Evolutionary conservation across 2,797 vertebrate species (phyloP), one percentile per base, ranked within the genome.

Genomic region (Sphenopsis melanotis): DNA sequence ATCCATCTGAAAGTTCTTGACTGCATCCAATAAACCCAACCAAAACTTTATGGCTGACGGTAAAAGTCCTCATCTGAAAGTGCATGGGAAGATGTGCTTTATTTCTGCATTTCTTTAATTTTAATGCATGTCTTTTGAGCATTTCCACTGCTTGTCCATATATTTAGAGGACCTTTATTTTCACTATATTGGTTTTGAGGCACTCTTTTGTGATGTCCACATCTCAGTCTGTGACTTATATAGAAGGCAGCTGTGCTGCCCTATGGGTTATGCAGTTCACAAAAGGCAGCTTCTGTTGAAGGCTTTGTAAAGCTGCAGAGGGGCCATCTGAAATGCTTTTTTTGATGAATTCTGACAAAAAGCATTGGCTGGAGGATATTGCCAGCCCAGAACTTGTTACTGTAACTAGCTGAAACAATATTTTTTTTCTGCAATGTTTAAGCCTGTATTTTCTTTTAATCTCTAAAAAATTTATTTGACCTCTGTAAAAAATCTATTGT

Each of bases 301-400:
- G 59, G 72, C 42, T 88, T 56, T 71, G 50, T 63, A 37, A 83
- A 71, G 83, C 55, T 93, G 72, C 83, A 75, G 76, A 83, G 65
- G 59, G 63, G 13, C 65, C 79, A 65, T 83, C 61, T 65, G 53
- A 88, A 93, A 71, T 64, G 50, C 24, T 57, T 81, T 77, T 79
- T 81, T 39, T 76, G 61, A 81, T 91, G n/a, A 79, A 41, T 77
- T 78, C 57, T 94, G 87, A 91, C 87, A 93, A 78, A 94, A 83
- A 71, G 49, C 49, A 12, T 77, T 95, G 49, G 69, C 85, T 93
- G 83, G 76, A 95, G 72, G 69, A 75, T 94, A 81, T 52, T 86
- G 72, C 84, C 41, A 91, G 52, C 32, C 49, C 44, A 47, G 68
- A 65, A 81, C 53, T 91, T 85, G 89, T 91, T 87, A 68, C 72